Conservation (phyloP, 2,113 vertebrate species). For the Mesembrinibis cayennensis region DNA sequence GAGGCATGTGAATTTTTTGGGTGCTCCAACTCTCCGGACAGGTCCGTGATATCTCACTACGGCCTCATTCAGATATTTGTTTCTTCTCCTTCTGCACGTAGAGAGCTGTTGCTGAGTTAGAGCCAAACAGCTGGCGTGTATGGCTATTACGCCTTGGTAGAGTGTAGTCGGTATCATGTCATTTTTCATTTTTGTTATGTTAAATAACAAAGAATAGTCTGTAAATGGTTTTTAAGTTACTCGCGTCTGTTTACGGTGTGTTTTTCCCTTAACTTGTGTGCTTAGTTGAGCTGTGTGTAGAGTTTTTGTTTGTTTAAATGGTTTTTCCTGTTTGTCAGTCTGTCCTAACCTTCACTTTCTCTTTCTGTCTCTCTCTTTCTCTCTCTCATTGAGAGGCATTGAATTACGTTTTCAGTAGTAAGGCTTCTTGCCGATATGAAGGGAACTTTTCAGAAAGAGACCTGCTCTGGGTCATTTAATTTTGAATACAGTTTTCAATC, state of each 20-base stretch:
- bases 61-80: slow-evolving; percentile 8
- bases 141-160: slow-evolving; percentile 32
- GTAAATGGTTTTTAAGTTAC: slow-evolving; percentile 58
- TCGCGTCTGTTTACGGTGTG: slow-evolving; percentile 46
- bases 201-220: slow-evolving; percentile 65
- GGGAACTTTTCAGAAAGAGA: slow-evolving; percentile 85
- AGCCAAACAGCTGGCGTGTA: background rate
- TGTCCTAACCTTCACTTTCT: slow-evolving; percentile 40
- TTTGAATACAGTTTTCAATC: slow-evolving; percentile 86
- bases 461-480: slow-evolving; percentile 82
- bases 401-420: slow-evolving; percentile 85
- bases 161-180: slow-evolving; percentile 46
- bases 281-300: slow-evolving; percentile 64
- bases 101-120: slow-evolving; percentile 41
- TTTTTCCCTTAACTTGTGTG: slow-evolving; percentile 32
- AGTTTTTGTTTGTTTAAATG: slow-evolving; percentile 59
- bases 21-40: slow-evolving; percentile 50
- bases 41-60: slow-evolving; percentile 41
- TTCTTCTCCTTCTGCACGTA: slow-evolving; percentile 24
- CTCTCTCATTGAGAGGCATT: slow-evolving; percentile 80
- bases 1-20: slow-evolving; percentile 51
- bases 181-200: slow-evolving; percentile 53
- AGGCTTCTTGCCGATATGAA: slow-evolving; percentile 86
- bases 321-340: slow-evolving; percentile 52
- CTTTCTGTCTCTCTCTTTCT: slow-evolving; percentile 62